Evolutionary conservation across 2,113 vertebrate genomes (phyloP).

Genomic region (Antechinus stuartii): DNA sequence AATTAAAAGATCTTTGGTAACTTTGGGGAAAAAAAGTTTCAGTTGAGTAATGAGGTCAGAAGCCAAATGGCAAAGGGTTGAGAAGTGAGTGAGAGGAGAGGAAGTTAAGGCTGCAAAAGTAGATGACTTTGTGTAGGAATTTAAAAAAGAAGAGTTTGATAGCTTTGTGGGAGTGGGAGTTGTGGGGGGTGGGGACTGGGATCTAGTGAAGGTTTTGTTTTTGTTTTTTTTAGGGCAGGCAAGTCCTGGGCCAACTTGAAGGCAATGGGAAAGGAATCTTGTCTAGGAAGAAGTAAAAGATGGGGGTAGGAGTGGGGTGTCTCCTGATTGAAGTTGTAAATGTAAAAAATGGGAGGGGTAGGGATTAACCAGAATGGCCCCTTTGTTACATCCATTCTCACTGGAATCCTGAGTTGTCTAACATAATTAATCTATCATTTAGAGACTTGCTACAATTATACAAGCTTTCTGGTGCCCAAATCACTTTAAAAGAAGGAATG

Average conservation of each 20-base stretch:
- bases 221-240: not conserved
- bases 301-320: not conserved
- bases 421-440: not conserved
- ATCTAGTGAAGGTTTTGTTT: not conserved
- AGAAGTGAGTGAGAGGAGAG: not conserved
- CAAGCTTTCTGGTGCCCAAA: not conserved
- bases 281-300: not conserved
- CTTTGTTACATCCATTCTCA: not conserved
- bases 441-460: not conserved
- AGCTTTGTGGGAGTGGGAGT: not conserved
- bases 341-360: not conserved
- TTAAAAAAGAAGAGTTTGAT: not conserved
- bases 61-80: not conserved
- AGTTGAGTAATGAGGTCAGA: not conserved
- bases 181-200: not conserved
- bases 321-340: not conserved
- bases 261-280: not conserved
- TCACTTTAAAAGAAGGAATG: not conserved
- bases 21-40: not conserved
- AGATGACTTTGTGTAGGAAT: not conserved
- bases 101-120: not conserved
- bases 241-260: not conserved
- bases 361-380: not conserved
- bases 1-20: not conserved
- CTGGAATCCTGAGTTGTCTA: not conserved